Evolutionary conservation across 2,797 vertebrate genomes (phyloP).

Genomic region (Chromis chromis): DNA sequence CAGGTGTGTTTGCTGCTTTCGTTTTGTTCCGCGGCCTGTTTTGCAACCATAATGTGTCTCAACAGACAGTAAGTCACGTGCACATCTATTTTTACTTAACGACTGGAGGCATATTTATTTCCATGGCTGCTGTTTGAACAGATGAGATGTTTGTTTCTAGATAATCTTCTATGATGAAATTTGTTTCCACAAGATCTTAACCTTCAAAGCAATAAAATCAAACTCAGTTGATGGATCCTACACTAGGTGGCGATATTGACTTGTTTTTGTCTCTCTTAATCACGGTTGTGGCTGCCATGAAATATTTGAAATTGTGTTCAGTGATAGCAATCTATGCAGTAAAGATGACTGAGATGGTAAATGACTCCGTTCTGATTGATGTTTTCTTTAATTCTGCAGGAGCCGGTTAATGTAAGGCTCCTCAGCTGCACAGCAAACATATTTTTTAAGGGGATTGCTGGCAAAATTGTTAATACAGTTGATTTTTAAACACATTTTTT

Average conservation of each 20-base stretch:
- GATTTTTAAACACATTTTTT: neutral
- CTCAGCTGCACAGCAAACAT: neutral
- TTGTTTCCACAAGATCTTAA: neutral
- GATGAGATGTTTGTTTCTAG: neutral
- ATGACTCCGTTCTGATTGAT: neutral
- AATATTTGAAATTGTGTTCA: constrained; percentile 3
- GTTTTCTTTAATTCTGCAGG: neutral
- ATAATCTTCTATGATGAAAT: neutral
- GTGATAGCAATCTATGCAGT: neutral
- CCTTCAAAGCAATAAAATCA: neutral
- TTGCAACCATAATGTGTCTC: neutral
- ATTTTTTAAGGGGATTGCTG: neutral
- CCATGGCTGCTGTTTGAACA: too few species aligned
- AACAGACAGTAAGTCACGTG: neutral
- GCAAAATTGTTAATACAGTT: neutral
- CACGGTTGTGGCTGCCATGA: neutral
- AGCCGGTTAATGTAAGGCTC: constrained; percentile 4
- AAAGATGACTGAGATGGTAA: neutral
- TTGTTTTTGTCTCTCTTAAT: neutral
- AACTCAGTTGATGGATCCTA: neutral
- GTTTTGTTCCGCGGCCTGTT: neutral
- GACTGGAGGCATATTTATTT: neutral
- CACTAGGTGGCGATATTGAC: constrained; percentile 65
- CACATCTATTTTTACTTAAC: too few species aligned
- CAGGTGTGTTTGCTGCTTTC: neutral